phyloP scores from a whole-genome alignment of 2,113 vertebrate genomes.

The Ammodytes marinus region DNA sequence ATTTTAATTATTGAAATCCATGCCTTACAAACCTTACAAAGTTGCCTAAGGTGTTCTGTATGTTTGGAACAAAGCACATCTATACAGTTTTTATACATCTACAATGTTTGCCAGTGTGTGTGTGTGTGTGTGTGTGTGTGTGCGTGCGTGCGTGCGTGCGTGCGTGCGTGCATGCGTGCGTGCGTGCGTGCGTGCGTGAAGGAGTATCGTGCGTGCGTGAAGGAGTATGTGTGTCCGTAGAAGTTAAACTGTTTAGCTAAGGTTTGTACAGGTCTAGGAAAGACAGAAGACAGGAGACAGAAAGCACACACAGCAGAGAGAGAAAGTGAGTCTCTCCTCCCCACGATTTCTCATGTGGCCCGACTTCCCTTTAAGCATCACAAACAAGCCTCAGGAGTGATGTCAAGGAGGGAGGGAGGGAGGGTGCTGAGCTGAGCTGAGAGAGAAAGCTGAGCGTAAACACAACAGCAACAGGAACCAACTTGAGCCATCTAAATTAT shows the following conservation, averaged over 20 bases:
- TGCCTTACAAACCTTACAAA: constrained; percentile 41
- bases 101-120: not conserved
- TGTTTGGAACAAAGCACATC: constrained; percentile 12
- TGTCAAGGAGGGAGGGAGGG: constrained; percentile 81
- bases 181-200: not conserved
- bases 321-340: constrained; percentile 76
- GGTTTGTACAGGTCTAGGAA: constrained; percentile 49
- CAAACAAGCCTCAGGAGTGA: constrained; percentile 86
- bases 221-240: constrained; percentile 30
- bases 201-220: not conserved
- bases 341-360: constrained; percentile 78
- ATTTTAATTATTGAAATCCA: constrained; percentile 49
- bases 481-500: constrained; percentile 99
- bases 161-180: not conserved
- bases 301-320: constrained; percentile 68
- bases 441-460: constrained; percentile 87
- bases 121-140: not conserved
- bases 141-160: constrained; percentile 1
- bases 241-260: constrained; percentile 67
- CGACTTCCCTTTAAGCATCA: constrained; percentile 85
- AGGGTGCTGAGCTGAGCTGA: constrained; percentile 66
- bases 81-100: not conserved
- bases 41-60: constrained; percentile 23
- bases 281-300: constrained; percentile 56
- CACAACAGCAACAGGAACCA: constrained; percentile 99